Conservation (phyloP, 2,113 vertebrate species). For the Myotis lucifugus region DNA sequence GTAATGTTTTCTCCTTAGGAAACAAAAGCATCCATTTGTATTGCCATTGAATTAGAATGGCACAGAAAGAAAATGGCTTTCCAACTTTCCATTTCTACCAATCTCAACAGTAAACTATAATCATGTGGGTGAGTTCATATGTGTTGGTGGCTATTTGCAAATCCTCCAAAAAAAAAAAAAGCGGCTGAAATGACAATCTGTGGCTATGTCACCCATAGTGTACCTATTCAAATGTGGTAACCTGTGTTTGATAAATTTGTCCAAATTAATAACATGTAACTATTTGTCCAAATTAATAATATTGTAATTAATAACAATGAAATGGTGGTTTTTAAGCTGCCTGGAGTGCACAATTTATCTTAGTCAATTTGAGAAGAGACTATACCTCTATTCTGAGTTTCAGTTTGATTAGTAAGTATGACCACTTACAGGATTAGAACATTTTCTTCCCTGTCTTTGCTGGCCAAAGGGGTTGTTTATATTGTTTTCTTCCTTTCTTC, state of each 20-base stretch:
- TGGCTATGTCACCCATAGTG: not conserved
- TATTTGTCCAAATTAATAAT: not conserved
- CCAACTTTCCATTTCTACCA: not conserved
- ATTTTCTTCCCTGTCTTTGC: not conserved
- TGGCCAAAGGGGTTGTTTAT: not conserved
- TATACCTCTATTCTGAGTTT: not conserved
- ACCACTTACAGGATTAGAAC: not conserved
- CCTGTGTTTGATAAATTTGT: not conserved
- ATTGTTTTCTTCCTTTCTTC: not conserved
- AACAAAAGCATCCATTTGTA: not conserved
- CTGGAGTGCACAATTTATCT: not conserved
- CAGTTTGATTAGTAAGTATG: not conserved
- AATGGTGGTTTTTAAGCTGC: not conserved
- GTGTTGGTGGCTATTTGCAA: not conserved
- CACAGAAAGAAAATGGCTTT: not conserved
- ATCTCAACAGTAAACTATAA: not conserved
- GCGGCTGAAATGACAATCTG: not conserved
- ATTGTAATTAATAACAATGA: not conserved
- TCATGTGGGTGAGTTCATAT: not conserved
- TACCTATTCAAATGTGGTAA: not conserved
- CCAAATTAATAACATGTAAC: not conserved
- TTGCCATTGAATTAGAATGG: not conserved
- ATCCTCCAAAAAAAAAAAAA: not conserved
- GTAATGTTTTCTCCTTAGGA: not conserved
- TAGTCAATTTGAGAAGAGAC: not conserved